phyloP scores from a whole-genome alignment of 2,888 invertebrate species.

The Volucella bombylans region DNA sequence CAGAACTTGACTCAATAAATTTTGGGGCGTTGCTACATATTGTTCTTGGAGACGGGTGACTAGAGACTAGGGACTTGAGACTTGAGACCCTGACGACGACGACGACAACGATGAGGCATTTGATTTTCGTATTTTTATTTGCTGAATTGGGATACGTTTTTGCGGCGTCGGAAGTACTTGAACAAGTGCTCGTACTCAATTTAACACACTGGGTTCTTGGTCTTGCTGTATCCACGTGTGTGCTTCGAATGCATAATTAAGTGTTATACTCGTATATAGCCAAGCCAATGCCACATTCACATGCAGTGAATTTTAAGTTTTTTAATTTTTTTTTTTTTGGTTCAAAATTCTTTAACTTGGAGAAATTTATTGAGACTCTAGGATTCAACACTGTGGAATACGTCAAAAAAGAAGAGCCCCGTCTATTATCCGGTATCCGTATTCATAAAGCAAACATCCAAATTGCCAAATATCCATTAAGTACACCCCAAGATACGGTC shows the following conservation, averaged over 20 bases:
- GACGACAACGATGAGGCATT: constrained; percentile 9
- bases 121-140: constrained; percentile 62
- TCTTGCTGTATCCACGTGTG: constrained; percentile 12
- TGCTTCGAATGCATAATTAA: constrained; percentile 68
- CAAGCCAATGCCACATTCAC: constrained; percentile 3
- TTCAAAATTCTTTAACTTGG: neutral
- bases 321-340: constrained; percentile 7
- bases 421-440: constrained; percentile 58
- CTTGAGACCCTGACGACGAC: neutral
- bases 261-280: constrained; percentile 4
- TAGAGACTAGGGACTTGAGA: no score
- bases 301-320: constrained; percentile 61
- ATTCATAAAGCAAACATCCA: constrained; percentile 69
- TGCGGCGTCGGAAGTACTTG: constrained; percentile 29
- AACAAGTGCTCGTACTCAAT: neutral
- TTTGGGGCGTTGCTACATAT: constrained; percentile 61
- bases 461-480: constrained; percentile 36
- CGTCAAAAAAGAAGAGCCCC: constrained; percentile 34
- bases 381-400: constrained; percentile 27
- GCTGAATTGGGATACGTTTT: constrained; percentile 57
- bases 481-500: constrained; percentile 22
- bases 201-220: constrained; percentile 31
- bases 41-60: constrained; percentile 14
- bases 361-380: constrained; percentile 19
- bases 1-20: constrained; percentile 62